Evolutionary conservation across 2,888 invertebrate genomes (phyloP), one percentile per base, ranked within the genome.

Genomic region (Aethes cnicana): DNA sequence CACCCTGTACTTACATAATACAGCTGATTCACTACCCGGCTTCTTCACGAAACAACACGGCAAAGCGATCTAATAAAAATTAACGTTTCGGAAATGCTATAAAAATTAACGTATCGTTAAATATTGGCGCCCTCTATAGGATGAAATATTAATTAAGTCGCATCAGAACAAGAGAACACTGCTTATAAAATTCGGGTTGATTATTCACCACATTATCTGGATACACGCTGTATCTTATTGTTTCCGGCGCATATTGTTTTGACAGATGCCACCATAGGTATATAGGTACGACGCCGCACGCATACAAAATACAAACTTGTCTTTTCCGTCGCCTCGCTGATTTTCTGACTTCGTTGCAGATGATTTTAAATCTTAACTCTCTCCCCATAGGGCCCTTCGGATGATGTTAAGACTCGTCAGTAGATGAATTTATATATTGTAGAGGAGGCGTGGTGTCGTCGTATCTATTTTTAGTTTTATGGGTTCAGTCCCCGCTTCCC

Each of bases 401-500:
- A 7, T 43, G 61, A 57, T 57, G 62, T 35, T 16, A 47, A 33
- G 52, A 53, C 47, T 35, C 48, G 42, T 54, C 36, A 25, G 36
- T 55, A 64, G 66, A 64, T 61, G 65, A 61, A 32, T 17, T 39
- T 47, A 43, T 43, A 35, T 28, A 36, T 42, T 44, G 43, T 39
- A 46, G 32, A 39, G 28, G 28, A 55, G 47, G 69, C 77, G 74
- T 69, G 68, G 72, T 78, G 77, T 78, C 69, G 74, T 69, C 69
- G 70, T 66, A 66, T 78, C 78, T 87, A 87, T 86, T 85, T 87
- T 81, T 83, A 83, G 78, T 77, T 87, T 85, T 84, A 87, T 80
- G 82, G 72, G 84, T 80, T 83, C 80, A 78, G 72, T 82, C 75
- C 81, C 23, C 37, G 9, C 18, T 44, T 2, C 37, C 47, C 47